A percentile compares a stretch with the other conserved stretches of the same genome.
These are phyloP conservation scores for Halichondria panicea DNA, from an alignment of 37 sponge, comb jelly and placozoan genomes.

Conservation along the genomic window DNA sequence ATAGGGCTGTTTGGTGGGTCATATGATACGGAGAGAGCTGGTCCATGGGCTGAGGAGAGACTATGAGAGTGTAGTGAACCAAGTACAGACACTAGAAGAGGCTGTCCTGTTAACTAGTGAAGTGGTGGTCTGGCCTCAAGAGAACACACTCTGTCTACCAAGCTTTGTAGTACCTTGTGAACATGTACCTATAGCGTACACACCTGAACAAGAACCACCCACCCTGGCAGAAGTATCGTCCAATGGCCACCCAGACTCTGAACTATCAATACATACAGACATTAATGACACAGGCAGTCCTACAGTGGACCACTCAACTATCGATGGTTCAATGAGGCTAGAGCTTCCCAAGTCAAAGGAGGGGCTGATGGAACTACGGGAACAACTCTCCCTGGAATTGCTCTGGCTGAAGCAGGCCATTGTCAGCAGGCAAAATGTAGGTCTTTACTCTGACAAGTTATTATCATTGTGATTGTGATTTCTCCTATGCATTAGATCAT, in stretches of 20 bases:
- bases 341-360: slow-evolving; percentile 43
- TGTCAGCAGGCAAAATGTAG: slow-evolving; percentile 71
- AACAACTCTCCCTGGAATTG: slow-evolving; percentile 69
- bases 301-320: too few species aligned
- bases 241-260: neutral
- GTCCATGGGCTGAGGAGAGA: slow-evolving; percentile 45
- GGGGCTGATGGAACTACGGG: slow-evolving; percentile 38
- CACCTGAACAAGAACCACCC: neutral
- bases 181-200: neutral
- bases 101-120: slow-evolving; percentile 15
- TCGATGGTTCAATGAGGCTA: neutral
- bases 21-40: slow-evolving; percentile 13
- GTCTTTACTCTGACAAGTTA: neutral
- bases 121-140: slow-evolving; percentile 26
- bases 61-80: slow-evolving; percentile 34
- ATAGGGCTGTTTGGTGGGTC: slow-evolving; percentile 38
- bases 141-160: slow-evolving; percentile 26
- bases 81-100: slow-evolving; percentile 10
- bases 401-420: slow-evolving; percentile 85
- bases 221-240: neutral
- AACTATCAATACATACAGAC: too few species aligned
- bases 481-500: too few species aligned
- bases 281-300: too few species aligned
- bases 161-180: neutral
- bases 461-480: neutral